Percentiles rank a stretch among this genome's conserved stretches.
Evolutionary conservation across 1,140 invertebrate genomes (phyloP).

Genomic region (Halictus rubicundus): DNA sequence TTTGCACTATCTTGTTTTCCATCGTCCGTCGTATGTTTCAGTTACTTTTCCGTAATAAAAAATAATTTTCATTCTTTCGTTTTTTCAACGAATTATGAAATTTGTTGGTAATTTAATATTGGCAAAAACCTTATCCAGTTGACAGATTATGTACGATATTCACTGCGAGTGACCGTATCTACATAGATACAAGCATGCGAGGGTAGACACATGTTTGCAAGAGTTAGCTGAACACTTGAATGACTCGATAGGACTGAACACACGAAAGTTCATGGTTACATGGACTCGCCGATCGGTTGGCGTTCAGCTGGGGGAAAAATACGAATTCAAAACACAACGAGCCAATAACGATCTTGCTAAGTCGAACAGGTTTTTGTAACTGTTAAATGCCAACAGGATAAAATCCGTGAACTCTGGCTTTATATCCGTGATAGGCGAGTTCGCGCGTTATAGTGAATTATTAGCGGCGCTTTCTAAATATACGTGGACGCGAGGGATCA

Average conservation of each 20-base stretch:
- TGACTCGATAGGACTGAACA: constrained; percentile 17
- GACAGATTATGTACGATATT: too few species aligned
- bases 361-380: constrained; percentile 7
- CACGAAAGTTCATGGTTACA: constrained; percentile 41
- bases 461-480: constrained; percentile 28
- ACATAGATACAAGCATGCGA: neutral
- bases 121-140: too few species aligned
- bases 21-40: too few species aligned
- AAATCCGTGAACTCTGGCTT: neutral
- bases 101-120: too few species aligned
- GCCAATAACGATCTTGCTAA: neutral
- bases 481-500: neutral
- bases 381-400: constrained; percentile 5
- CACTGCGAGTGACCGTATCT: neutral
- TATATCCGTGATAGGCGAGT: constrained; percentile 10
- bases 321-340: neutral
- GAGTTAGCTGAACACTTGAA: constrained; percentile 13
- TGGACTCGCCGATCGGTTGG: neutral
- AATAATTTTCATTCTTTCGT: too few species aligned
- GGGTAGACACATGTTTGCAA: neutral
- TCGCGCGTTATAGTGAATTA: constrained; percentile 7
- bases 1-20: too few species aligned
- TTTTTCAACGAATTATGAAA: too few species aligned
- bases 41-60: too few species aligned
- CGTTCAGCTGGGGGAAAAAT: neutral